These are phyloP conservation scores for Silurus aristotelis DNA, from an alignment of 2,797 vertebrate species.

Conservation along the genomic window DNA sequence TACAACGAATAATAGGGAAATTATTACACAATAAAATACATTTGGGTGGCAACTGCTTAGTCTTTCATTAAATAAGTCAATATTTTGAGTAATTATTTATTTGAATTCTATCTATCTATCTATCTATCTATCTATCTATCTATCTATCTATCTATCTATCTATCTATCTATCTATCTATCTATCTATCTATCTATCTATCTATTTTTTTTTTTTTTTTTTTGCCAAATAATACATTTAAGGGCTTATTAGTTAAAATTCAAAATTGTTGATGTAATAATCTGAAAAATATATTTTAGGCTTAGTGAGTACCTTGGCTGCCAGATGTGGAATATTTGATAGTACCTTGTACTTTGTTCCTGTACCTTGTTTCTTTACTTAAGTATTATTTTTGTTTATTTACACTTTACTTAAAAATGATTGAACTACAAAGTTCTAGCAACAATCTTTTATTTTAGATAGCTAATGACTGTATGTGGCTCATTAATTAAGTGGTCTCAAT, in stretches of 20 bases:
- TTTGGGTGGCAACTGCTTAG: not conserved
- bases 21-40: not conserved
- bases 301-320: not conserved
- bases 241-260: not conserved
- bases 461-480: not conserved
- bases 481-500: not conserved
- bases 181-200: too few relatives aligned
- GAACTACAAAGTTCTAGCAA: not conserved
- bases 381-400: not conserved
- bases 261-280: not conserved
- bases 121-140: too few relatives aligned
- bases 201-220: not conserved
- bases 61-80: not conserved
- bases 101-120: too few relatives aligned
- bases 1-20: not conserved
- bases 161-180: too few relatives aligned
- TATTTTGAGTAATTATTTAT: too few relatives aligned
- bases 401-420: not conserved
- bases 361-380: not conserved
- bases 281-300: not conserved
- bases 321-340: not conserved
- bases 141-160: too few relatives aligned
- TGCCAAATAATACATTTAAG: not conserved
- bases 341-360: not conserved
- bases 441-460: not conserved